Evolutionary conservation across 2,113 vertebrate species (phyloP).

Genomic region (Catagonus wagneri): DNA sequence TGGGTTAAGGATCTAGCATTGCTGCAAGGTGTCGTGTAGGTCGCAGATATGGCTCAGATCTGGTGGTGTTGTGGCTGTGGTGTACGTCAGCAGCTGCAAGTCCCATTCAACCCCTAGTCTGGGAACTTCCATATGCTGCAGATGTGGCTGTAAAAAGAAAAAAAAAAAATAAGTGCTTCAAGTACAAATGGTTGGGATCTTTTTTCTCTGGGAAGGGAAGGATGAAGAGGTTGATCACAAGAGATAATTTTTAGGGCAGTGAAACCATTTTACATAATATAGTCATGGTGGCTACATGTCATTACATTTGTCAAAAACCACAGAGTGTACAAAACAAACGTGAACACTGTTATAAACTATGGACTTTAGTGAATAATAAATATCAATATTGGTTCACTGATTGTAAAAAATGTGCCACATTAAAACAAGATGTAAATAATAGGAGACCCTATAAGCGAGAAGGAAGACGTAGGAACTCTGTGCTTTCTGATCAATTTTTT

Average conservation of each 20-base stretch:
- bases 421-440: neutral
- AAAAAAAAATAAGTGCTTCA: constrained; percentile 12
- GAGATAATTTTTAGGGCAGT: neutral
- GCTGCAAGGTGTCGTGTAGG: no score
- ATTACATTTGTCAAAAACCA: neutral
- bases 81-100: no score
- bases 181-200: neutral
- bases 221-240: neutral
- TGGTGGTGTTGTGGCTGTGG: no score
- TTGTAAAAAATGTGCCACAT: neutral
- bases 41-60: no score
- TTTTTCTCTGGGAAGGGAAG: neutral
- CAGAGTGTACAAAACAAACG: neutral
- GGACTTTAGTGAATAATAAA: neutral
- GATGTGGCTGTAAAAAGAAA: no score
- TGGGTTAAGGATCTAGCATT: no score
- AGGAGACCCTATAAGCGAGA: neutral
- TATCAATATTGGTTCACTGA: neutral
- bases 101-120: no score
- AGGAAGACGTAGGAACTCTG: neutral
- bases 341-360: constrained; percentile 20
- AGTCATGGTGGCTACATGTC: neutral
- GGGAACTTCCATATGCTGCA: no score
- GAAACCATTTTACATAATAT: neutral
- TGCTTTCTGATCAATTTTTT: constrained; percentile 30